A percentile compares a stretch with the other conserved stretches of the same genome.
phyloP scores from a whole-genome alignment of 2,113 vertebrate species.

The Suncus etruscus region DNA sequence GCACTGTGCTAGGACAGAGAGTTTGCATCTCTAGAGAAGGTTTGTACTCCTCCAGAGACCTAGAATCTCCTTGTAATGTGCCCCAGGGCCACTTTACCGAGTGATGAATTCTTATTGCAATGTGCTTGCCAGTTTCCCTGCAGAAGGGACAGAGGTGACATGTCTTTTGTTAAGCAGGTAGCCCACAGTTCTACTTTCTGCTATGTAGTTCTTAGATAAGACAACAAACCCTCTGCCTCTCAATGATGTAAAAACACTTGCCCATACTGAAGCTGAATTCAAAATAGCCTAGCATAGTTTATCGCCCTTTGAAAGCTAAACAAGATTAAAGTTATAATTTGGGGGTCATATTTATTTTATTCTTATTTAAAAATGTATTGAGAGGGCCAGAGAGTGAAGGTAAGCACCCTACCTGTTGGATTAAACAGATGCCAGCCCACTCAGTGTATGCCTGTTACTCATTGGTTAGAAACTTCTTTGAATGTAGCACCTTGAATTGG shows the following conservation, averaged over 20 bases:
- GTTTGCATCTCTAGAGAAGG: fast-evolving
- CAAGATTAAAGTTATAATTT: not conserved
- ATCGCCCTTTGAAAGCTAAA: not conserved
- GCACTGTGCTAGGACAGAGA: not conserved
- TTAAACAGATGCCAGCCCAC: too few relatives aligned
- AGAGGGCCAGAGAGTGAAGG: too few relatives aligned
- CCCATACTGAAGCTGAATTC: slow-evolving; percentile 20
- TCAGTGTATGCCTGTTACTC: too few relatives aligned
- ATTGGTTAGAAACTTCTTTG: too few relatives aligned
- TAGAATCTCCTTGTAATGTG: not conserved
- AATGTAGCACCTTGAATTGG: too few relatives aligned
- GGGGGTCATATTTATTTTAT: not conserved
- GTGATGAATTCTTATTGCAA: not conserved
- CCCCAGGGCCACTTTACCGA: not conserved
- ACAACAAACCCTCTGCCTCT: not conserved
- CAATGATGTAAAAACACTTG: not conserved
- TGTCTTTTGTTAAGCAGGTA: not conserved
- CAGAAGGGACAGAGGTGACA: not conserved
- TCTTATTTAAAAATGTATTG: not conserved
- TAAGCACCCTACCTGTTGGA: too few relatives aligned
- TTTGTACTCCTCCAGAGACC: not conserved
- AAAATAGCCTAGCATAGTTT: not conserved
- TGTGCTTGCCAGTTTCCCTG: not conserved
- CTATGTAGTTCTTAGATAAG: not conserved
- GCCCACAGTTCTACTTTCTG: not conserved